phyloP scores from a whole-genome alignment of 2,888 invertebrate species.

The Nomada ruficornis region DNA sequence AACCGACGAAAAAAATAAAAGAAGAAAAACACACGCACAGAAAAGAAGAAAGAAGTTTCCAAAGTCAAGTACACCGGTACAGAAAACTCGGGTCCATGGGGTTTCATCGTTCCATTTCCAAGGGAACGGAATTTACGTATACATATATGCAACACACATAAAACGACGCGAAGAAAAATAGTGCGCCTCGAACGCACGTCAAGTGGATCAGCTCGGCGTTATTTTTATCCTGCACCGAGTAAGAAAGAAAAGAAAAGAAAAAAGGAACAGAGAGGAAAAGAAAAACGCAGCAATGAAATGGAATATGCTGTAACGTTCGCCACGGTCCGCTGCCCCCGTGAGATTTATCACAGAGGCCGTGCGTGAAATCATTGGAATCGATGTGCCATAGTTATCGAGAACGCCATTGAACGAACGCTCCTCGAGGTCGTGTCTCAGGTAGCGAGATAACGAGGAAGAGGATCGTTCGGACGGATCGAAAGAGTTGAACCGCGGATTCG shows the following conservation, averaged over 20 bases:
- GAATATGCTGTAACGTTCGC: slow-evolving; percentile 1
- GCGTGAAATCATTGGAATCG: slow-evolving; percentile 31
- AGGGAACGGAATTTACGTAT: neutral
- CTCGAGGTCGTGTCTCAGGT: neutral
- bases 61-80: slow-evolving; percentile 44
- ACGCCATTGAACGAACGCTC: neutral
- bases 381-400: neutral
- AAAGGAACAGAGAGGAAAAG: neutral
- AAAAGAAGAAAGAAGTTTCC: slow-evolving; percentile 22
- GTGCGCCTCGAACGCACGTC: neutral
- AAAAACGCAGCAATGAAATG: neutral
- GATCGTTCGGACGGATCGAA: neutral
- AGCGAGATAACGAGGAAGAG: neutral
- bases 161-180: neutral
- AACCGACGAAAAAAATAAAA: slow-evolving; percentile 39
- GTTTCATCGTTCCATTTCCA: neutral
- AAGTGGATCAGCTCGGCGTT: slow-evolving; percentile 12
- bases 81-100: slow-evolving; percentile 59
- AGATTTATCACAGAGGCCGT: slow-evolving; percentile 26
- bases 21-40: slow-evolving; percentile 4
- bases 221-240: neutral
- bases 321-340: slow-evolving; percentile 24
- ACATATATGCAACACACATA: neutral
- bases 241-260: neutral
- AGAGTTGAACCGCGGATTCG: neutral